Evolutionary conservation across 2,113 vertebrate genomes (phyloP).

Genomic region (Bufo bufo): DNA sequence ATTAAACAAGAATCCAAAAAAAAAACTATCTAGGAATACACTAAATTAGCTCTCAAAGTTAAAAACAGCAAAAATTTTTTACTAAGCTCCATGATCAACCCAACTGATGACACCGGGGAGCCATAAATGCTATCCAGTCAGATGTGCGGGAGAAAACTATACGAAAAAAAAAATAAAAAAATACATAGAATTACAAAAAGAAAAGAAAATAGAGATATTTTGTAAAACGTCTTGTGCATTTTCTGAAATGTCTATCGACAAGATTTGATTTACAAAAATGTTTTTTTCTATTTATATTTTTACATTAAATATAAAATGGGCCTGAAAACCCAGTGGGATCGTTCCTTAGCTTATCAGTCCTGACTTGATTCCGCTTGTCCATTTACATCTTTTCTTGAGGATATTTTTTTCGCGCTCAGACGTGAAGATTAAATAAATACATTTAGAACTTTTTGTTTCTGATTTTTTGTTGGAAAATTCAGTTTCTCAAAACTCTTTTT

Average conservation of each 20-base stretch:
- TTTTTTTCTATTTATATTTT: not conserved
- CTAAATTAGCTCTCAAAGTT: not conserved
- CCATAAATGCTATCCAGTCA: not conserved
- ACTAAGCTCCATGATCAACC: not conserved
- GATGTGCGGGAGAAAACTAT: not conserved
- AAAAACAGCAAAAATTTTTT: not conserved
- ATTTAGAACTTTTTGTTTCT: not conserved
- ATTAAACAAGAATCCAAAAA: not conserved
- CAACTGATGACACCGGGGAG: no score
- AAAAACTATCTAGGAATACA: not conserved
- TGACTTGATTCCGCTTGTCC: not conserved
- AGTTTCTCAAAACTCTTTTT: not conserved
- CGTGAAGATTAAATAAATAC: conserved; percentile 41
- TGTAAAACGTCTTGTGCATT: conserved; percentile 14
- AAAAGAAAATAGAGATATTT: not conserved
- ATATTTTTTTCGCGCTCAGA: not conserved
- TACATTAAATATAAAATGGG: not conserved
- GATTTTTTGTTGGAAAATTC: not conserved
- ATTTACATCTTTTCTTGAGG: not conserved
- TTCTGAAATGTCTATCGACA: not conserved
- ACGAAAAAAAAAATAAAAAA: not conserved
- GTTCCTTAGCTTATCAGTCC: not conserved
- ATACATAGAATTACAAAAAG: not conserved
- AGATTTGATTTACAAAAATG: not conserved
- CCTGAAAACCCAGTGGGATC: not conserved